These are phyloP conservation scores for Bursaphelenchus okinawaensis DNA, from an alignment of 2,888 invertebrate species.

Conservation along the genomic window DNA sequence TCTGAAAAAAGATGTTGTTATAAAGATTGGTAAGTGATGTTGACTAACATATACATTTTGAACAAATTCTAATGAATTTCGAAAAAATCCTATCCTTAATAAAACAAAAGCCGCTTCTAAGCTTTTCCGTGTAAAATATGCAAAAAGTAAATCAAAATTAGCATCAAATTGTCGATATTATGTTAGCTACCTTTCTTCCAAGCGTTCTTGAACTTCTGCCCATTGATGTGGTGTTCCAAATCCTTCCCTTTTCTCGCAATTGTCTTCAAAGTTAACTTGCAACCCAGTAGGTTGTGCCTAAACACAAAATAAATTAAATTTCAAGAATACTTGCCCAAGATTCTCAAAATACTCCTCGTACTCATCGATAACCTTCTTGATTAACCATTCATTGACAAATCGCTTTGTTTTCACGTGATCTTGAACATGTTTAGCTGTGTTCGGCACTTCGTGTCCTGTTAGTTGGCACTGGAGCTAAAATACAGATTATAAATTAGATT, in stretches of 20 bases:
- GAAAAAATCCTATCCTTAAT: background rate
- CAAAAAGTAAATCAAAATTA: no score
- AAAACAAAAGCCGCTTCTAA: no score
- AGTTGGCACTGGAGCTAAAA: conserved; percentile 18
- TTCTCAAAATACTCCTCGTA: conserved; percentile 23
- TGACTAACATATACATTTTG: background rate
- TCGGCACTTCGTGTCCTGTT: conserved; percentile 19
- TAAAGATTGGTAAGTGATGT: background rate
- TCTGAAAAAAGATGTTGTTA: background rate
- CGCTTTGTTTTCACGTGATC: conserved; percentile 16
- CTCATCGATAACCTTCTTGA: conserved; percentile 13
- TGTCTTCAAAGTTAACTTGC: conserved; percentile 17
- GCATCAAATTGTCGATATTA: no score
- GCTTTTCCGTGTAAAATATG: no score
- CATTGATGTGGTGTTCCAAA: conserved; percentile 18
- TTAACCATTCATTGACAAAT: conserved; percentile 11
- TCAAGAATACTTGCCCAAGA: conserved; percentile 17
- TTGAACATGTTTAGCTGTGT: conserved; percentile 13
- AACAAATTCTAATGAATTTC: background rate
- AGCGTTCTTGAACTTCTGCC: conserved; percentile 21
- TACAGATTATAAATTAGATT: no score
- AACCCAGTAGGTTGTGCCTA: conserved; percentile 15
- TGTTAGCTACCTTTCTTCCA: no score
- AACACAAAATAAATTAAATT: background rate
- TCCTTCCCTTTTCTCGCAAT: conserved; percentile 14